Conservation (phyloP, 2,113 vertebrate genomes). For the Erythrocercus mccallii region DNA sequence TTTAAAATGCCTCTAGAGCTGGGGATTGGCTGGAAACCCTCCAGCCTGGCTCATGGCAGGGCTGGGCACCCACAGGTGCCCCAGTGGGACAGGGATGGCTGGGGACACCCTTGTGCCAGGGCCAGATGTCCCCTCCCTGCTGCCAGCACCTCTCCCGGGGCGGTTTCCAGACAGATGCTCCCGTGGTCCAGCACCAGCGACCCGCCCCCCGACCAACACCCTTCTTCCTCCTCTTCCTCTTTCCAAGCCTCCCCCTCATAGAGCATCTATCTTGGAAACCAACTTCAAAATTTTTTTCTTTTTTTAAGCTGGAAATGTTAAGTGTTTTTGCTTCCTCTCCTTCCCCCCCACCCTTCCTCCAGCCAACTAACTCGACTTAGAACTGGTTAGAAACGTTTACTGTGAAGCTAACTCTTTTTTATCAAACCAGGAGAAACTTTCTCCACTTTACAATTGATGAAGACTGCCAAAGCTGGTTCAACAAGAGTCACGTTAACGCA, state of each 20-base stretch:
- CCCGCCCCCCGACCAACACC: neutral
- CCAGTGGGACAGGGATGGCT: rapidly evolving
- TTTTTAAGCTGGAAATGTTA: conserved; percentile 35
- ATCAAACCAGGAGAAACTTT: conserved; percentile 29
- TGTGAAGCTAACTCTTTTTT: conserved; percentile 67
- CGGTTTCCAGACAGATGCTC: conserved; percentile 27
- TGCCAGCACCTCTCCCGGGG: neutral
- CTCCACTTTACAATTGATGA: conserved; percentile 42
- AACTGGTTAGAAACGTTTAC: conserved; percentile 63
- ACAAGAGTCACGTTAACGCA: conserved; percentile 2
- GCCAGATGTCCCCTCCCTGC: rapidly evolving
- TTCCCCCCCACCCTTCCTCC: neutral
- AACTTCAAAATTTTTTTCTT: neutral
- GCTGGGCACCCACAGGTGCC: neutral
- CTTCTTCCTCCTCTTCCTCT: neutral
- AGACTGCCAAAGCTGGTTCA: conserved; percentile 64
- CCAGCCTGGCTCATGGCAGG: rapidly evolving
- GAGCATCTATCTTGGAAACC: conserved; percentile 47
- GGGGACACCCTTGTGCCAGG: neutral
- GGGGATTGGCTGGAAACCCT: neutral
- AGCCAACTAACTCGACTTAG: conserved; percentile 41
- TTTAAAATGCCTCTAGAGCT: neutral
- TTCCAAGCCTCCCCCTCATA: neutral
- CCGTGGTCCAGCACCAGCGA: neutral
- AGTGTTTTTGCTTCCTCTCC: neutral